Conservation (phyloP, 1,140 invertebrate species). For the Drosophila triauraria region DNA sequence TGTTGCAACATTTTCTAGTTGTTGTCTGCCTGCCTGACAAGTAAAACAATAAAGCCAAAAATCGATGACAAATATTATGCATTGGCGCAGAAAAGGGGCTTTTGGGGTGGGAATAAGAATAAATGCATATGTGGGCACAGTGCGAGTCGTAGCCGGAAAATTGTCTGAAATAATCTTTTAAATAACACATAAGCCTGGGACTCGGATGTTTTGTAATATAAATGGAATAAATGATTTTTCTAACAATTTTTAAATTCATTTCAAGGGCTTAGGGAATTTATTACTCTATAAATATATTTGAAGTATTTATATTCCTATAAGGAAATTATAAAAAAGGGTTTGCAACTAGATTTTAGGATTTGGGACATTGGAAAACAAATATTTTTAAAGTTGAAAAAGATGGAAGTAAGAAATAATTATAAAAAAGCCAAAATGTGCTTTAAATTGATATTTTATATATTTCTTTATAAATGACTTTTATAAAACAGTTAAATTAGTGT, state of each 20-base stretch:
- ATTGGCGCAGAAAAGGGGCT: constrained; percentile 13
- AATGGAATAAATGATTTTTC: neutral
- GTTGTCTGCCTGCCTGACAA: constrained; percentile 32
- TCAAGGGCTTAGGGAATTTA: no score
- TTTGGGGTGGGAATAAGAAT: constrained; percentile 23
- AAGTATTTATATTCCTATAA: no score
- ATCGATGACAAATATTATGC: constrained; percentile 68
- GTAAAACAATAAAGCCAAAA: constrained; percentile 72
- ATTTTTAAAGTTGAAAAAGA: no score
- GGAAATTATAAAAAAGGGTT: no score
- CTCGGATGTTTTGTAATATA: neutral
- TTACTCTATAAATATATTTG: no score
- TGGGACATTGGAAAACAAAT: no score
- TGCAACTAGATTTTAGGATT: no score
- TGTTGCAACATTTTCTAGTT: constrained; percentile 40
- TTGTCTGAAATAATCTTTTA: neutral
- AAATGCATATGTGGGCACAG: constrained; percentile 37
- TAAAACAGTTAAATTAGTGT: neutral
- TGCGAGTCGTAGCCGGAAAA: neutral
- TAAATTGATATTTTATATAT: neutral
- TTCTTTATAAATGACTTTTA: no score
- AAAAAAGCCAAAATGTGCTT: no score
- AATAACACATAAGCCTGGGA: neutral
- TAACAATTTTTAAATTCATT: no score
- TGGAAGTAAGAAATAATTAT: no score